Percentiles rank a stretch among this genome's conserved stretches.
Evolutionary conservation across 2,797 vertebrate species (phyloP).

Genomic region (Muscicapa striata): DNA sequence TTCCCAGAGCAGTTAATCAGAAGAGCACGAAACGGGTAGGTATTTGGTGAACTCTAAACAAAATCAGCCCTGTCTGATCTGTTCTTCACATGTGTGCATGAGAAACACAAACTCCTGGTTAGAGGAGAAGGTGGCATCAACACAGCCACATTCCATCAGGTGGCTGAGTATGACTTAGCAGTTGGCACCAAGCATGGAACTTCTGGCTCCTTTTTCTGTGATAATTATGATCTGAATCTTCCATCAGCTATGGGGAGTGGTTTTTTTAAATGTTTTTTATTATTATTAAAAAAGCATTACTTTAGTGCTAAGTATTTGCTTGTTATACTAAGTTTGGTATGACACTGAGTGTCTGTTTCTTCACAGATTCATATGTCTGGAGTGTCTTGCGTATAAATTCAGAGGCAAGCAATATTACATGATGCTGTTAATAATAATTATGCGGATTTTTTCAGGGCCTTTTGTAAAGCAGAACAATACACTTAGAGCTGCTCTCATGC

Average conservation of each 20-base stretch:
- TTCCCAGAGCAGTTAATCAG: not conserved
- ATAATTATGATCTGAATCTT: not conserved
- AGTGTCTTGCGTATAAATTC: not conserved
- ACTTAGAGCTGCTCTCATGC: not conserved
- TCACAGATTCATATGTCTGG: not conserved
- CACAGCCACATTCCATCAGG: not conserved
- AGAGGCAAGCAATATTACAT: not conserved
- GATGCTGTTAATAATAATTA: not conserved
- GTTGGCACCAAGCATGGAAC: fast-evolving
- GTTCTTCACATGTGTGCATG: fast-evolving
- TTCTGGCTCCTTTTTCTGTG: not conserved
- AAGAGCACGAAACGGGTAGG: not conserved
- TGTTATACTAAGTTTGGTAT: not conserved
- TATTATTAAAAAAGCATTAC: not conserved
- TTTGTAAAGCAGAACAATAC: not conserved
- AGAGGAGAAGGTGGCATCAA: not conserved
- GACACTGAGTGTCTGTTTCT: not conserved
- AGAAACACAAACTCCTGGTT: not conserved
- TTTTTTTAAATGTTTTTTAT: not conserved
- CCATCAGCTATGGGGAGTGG: not conserved
- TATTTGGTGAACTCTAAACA: not conserved
- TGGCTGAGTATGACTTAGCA: not conserved
- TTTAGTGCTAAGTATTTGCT: not conserved
- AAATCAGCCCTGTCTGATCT: not conserved
- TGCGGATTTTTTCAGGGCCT: not conserved